Evolutionary conservation across 2,113 vertebrate species (phyloP).

Genomic region (Plectropomus leopardus): DNA sequence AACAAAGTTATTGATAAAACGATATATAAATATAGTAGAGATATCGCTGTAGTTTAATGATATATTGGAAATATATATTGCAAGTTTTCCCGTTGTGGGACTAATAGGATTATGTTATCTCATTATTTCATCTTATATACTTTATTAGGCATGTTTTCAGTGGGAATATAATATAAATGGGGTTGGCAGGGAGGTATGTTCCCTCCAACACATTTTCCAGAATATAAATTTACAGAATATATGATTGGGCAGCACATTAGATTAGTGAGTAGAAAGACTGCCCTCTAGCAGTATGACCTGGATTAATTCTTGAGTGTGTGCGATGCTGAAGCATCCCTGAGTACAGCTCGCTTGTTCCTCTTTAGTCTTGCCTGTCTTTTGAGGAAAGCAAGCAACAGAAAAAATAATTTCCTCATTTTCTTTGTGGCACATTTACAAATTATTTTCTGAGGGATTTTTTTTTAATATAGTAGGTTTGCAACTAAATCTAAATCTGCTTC

Average conservation of each 20-base stretch:
- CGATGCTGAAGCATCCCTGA: neutral
- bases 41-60: neutral
- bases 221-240: too few species aligned
- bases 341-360: too few species aligned
- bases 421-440: neutral
- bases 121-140: too few species aligned
- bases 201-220: neutral
- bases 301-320: neutral
- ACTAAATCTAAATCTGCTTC: conserved; percentile 48
- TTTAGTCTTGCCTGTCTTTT: too few species aligned
- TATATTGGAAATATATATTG: neutral
- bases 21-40: neutral
- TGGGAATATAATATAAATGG: neutral
- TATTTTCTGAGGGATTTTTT: neutral
- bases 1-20: too few species aligned
- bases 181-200: neutral
- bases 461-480: neutral
- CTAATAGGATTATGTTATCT: too few species aligned
- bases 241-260: too few species aligned
- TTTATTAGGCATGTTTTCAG: neutral
- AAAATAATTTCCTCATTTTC: neutral
- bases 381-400: neutral
- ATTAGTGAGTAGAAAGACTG: neutral
- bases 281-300: neutral
- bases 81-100: too few species aligned